phyloP scores from a whole-genome alignment of 2,888 invertebrate species.

The Micropterix aruncella region DNA sequence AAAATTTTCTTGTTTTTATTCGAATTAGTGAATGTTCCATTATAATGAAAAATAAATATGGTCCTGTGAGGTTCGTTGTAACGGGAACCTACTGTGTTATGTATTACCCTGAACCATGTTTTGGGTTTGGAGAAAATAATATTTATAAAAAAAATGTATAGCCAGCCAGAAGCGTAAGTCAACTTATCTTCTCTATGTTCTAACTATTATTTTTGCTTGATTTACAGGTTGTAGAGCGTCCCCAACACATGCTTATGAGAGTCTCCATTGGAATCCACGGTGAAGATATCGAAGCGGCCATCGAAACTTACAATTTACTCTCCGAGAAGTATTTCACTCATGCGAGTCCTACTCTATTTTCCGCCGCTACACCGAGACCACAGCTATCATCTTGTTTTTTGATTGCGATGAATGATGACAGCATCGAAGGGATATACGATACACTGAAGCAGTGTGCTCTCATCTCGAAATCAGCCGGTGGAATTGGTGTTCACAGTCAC shows the following conservation, averaged over 20 bases:
- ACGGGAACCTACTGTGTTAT: too few species aligned
- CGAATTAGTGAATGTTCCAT: too few species aligned
- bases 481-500: conserved; percentile 93
- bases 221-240: conserved; percentile 71
- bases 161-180: too few species aligned
- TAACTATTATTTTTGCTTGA: too few species aligned
- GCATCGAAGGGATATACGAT: conserved; percentile 89
- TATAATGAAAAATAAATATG: too few species aligned
- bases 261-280: conserved; percentile 94
- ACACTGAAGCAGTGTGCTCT: conserved; percentile 86
- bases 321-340: conserved; percentile 96
- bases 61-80: too few species aligned
- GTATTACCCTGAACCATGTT: too few species aligned
- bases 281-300: conserved; percentile 80
- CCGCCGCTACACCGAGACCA: conserved; percentile 82
- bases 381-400: conserved; percentile 95
- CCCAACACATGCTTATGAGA: conserved; percentile 98
- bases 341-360: conserved; percentile 94
- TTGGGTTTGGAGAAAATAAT: too few species aligned
- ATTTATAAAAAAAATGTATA: too few species aligned
- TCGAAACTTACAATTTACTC: conserved; percentile 90
- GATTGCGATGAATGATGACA: conserved; percentile 87
- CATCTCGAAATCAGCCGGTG: conserved; percentile 95
- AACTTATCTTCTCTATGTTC: too few species aligned
- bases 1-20: too few species aligned